Evolutionary conservation across 2,888 invertebrate species (phyloP), one percentile per base, ranked within the genome.

Genomic region (Cephus sareptanus): DNA sequence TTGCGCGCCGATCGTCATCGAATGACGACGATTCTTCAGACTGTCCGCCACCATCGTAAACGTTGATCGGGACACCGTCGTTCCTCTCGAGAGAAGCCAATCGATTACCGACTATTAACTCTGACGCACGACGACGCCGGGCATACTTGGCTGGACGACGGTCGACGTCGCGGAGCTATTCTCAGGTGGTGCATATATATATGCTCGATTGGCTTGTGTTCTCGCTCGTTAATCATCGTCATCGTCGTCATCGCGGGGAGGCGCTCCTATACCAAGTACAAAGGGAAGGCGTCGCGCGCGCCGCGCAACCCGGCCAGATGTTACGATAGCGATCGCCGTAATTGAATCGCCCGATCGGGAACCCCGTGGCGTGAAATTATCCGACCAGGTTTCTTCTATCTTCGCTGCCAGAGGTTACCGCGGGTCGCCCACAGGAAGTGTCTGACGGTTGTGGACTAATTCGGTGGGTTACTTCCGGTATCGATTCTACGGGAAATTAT

Each of bases 261-360:
- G 68, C 68, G 77, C 73, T 69, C 71, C n/a, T 31, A 23, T 70
- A 76, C 76, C 76, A 76, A 71, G 35, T 34, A 74, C 34, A 74
- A 35, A 74, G 74, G 35, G 74, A 30, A 77, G 76, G 77, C 68
- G 80, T 75, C 77, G 73, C 56, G 76, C 76, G 75, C 75, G 80
- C 81, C 82, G 83, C 80, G 83, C 77, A 79, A 84, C 81, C 79
- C 31, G 13, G 31, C 71, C 31, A 71, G 81, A 84, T 84, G 84
- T 83, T 82, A 83, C 82, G 81, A 84, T 90, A 90, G 81, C 85
- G 87, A 90, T 90, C 90, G 85, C 56, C 76, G 85, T 90, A 90
- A 90, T 90, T 90, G 90, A 90, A 90, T 90, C 89, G 87, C 83
- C 81, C 85, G 86, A 87, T 87, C 85, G 85, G 82, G 81, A 79